These are phyloP conservation scores for Otolemur crassicaudatus DNA, from an alignment of 2,797 vertebrate species.

Conservation along the genomic window DNA sequence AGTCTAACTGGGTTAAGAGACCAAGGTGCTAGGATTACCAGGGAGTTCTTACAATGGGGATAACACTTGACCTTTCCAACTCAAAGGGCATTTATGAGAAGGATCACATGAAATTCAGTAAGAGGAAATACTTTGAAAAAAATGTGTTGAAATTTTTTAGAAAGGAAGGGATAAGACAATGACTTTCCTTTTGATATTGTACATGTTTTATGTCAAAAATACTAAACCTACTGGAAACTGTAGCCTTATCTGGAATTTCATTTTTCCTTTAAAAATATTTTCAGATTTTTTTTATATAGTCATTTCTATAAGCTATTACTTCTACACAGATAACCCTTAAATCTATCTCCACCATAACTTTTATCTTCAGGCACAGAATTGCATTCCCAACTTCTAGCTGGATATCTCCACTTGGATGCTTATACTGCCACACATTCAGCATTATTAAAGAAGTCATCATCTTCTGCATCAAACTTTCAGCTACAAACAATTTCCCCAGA, in stretches of 20 bases:
- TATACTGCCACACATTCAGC: neutral
- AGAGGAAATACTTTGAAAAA: conserved; percentile 34
- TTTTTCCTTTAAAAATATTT: conserved; percentile 43
- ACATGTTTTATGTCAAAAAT: neutral
- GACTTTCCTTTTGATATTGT: conserved; percentile 28
- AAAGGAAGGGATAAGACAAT: conserved; percentile 12
- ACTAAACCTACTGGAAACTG: neutral
- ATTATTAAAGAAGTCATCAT: neutral
- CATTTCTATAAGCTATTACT: conserved; percentile 13
- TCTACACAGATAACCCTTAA: conserved; percentile 36
- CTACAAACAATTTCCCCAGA: neutral
- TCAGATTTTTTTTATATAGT: conserved; percentile 18
- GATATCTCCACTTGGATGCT: neutral
- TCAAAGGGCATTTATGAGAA: conserved; percentile 1
- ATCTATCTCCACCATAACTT: neutral
- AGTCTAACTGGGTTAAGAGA: neutral
- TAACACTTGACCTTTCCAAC: neutral
- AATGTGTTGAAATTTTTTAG: conserved; percentile 25
- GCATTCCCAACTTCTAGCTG: neutral
- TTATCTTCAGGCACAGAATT: conserved; percentile 11
- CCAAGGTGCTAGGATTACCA: neutral
- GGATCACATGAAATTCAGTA: neutral
- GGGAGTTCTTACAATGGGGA: neutral
- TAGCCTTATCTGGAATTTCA: conserved; percentile 59
- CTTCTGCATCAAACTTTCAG: conserved; percentile 23